These are phyloP conservation scores for Hemiscyllium ocellatum DNA, from an alignment of 2,113 vertebrate genomes.

Conservation along the genomic window DNA sequence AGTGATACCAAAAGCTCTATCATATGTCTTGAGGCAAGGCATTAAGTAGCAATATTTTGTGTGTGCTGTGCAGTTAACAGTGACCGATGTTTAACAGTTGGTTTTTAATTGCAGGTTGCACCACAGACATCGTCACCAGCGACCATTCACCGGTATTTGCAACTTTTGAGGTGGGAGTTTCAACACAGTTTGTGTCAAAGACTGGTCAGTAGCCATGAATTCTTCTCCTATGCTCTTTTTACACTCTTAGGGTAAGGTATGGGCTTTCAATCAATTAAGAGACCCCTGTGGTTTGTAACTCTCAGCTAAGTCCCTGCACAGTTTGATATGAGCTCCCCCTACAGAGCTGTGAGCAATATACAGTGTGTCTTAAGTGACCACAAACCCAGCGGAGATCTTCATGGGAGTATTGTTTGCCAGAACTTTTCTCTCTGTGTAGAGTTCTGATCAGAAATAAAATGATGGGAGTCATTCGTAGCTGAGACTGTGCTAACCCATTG, in stretches of 20 bases:
- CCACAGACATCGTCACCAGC: constrained; percentile 87
- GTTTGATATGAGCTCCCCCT: neutral
- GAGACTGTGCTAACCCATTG: neutral
- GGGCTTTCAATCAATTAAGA: neutral
- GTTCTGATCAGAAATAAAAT: neutral
- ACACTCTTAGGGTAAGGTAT: neutral
- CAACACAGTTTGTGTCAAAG: constrained; percentile 94
- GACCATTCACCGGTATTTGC: constrained; percentile 96
- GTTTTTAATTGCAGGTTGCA: constrained; percentile 67
- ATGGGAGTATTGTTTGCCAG: neutral
- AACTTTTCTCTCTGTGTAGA: no score
- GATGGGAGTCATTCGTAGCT: neutral
- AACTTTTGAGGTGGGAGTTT: constrained; percentile 93
- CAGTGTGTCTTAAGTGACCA: neutral
- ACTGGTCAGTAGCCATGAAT: constrained; percentile 62
- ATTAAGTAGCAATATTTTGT: neutral
- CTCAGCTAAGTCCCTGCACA: neutral
- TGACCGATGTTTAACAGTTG: neutral
- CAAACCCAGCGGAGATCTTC: neutral
- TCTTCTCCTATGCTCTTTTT: neutral
- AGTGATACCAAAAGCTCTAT: neutral
- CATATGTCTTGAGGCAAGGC: neutral
- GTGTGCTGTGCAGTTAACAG: neutral
- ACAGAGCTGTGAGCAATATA: neutral
- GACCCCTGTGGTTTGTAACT: neutral